phyloP scores from a whole-genome alignment of 2,888 invertebrate species.

The Orchesella flavescens region DNA sequence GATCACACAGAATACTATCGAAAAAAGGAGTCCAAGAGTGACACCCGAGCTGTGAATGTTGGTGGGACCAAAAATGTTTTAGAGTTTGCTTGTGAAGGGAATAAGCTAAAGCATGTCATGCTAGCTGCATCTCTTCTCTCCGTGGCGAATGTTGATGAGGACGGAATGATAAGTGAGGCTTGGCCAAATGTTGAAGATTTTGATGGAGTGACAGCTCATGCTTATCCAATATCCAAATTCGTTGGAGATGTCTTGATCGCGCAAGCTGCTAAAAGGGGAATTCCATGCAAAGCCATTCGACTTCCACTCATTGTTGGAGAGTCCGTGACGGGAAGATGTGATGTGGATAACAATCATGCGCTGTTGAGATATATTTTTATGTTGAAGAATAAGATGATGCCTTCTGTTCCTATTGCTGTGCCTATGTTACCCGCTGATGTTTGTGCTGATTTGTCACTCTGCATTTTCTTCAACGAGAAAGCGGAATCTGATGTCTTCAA shows the following conservation, averaged over 20 bases:
- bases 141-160: background rate
- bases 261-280: background rate
- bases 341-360: background rate
- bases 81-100: background rate
- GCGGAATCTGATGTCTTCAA: slow-evolving; percentile 29
- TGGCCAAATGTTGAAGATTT: slow-evolving; percentile 15
- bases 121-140: background rate
- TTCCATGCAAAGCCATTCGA: too few species aligned
- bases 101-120: background rate
- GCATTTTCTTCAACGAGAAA: slow-evolving; percentile 3
- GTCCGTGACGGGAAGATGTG: too few species aligned
- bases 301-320: too few species aligned
- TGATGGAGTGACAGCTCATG: background rate
- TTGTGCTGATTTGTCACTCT: background rate
- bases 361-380: slow-evolving; percentile 23
- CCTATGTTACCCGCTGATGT: slow-evolving; percentile 6
- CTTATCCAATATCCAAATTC: slow-evolving; percentile 5
- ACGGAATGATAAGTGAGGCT: background rate
- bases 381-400: slow-evolving; percentile 30
- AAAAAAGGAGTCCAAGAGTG: background rate
- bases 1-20: background rate
- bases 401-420: slow-evolving; percentile 13
- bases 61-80: background rate
- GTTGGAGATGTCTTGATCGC: background rate
- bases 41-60: background rate